Conservation (phyloP, 2,113 vertebrate genomes). For the Mormoops blainvillei region DNA sequence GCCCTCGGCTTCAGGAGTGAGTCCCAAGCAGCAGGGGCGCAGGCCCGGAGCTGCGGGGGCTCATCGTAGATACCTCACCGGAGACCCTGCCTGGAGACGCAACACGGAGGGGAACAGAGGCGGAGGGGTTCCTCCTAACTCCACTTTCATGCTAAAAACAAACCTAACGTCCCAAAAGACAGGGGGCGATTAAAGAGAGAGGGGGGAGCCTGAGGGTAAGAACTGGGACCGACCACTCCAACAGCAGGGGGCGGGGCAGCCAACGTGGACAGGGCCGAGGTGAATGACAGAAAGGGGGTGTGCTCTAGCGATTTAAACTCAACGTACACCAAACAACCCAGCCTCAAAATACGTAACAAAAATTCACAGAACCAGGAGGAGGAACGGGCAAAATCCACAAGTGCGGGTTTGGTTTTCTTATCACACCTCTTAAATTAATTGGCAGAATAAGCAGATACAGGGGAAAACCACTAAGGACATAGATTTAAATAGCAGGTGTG, state of each 20-base stretch:
- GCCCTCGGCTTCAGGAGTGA: neutral
- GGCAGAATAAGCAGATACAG: fast-evolving
- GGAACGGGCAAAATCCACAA: neutral
- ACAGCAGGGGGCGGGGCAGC: neutral
- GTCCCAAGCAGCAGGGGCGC: too few relatives aligned
- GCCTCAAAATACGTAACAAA: fast-evolving
- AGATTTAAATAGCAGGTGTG: neutral
- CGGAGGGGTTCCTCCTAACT: neutral
- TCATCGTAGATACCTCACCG: neutral
- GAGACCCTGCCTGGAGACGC: neutral
- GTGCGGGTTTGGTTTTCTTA: fast-evolving
- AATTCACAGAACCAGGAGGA: fast-evolving
- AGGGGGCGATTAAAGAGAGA: neutral
- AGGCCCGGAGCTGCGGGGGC: neutral
- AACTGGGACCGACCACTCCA: neutral
- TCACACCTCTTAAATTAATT: fast-evolving
- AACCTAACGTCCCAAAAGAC: neutral
- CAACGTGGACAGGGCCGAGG: fast-evolving
- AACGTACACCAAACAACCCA: fast-evolving
- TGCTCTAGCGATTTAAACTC: fast-evolving
- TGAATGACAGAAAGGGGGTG: fast-evolving
- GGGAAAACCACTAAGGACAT: fast-evolving
- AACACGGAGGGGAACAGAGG: neutral
- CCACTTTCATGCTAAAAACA: neutral
- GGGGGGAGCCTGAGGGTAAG: neutral